Base-by-base conservation (phyloP, 2,888 invertebrate species). In the Mythimna lalbum region DNA sequence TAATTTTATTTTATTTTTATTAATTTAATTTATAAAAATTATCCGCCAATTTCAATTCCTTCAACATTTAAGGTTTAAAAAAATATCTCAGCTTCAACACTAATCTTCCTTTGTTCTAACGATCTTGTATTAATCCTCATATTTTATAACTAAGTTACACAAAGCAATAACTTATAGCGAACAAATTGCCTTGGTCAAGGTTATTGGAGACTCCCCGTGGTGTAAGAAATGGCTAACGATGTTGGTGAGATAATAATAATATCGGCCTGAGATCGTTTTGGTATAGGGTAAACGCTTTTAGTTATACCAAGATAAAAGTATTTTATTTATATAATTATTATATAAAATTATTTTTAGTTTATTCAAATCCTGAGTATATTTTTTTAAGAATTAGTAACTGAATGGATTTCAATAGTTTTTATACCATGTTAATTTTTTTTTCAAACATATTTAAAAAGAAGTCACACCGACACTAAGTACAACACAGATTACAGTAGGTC, bases 221-320 rank as follows among this genome's bases (percentile, higher is more conserved):
- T 73, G 69, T 73, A 63, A 72, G 33, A 71, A 78, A 78, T 75
- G 72, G 69, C 33, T 68, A 76, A 76, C 76, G 57, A 77, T 60
- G 39, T 31, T 55, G 39, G 53, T 47, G 23, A 77, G 27, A 61
- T 27, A 33, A 70, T 60, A 70, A 69, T 68, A 73, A 76, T 56
- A 43, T 69, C 5, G 33, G 49, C 17, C 10, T 12, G 36, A 59
- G 36, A 47, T 72, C 3, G 21, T 52, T 57, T 27, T 2, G 7
- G 19, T 27, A 36, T 17, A 27, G 17, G 5, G 23, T 4, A 36
- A 19, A 53, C 2, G 7, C 10, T 4, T 23, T 36, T 31, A n/a
- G 7, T 12, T 17, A 12, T 19, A 31, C 9, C 0, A 23, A 56
- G 12, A 50, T 21, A n/a, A 4, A 4, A n/a, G n/a, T 17, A 17